These are phyloP conservation scores for Phaethornis superciliosus DNA, from an alignment of 2,113 vertebrate species.

Conservation along the genomic window DNA sequence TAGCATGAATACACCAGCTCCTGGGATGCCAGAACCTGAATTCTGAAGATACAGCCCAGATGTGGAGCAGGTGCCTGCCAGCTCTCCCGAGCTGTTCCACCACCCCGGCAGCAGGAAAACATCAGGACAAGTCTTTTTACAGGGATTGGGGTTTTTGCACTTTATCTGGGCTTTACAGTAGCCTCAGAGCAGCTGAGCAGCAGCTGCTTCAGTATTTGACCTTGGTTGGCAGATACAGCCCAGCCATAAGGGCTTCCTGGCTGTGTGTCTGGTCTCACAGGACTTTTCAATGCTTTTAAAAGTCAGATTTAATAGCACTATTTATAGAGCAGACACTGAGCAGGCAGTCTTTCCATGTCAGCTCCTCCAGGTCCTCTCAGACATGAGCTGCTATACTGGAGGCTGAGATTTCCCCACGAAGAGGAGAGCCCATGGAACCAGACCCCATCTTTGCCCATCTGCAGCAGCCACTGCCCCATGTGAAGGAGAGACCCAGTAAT, in stretches of 20 bases:
- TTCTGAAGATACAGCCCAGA: neutral
- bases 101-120: neutral
- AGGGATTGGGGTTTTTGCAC: accelerated
- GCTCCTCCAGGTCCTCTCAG: neutral
- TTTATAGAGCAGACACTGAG: neutral
- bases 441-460: accelerated
- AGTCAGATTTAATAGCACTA: neutral
- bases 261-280: neutral
- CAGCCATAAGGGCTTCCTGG: neutral
- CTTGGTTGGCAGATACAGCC: neutral
- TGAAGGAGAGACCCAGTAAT: neutral
- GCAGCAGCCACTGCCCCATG: neutral
- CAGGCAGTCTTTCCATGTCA: neutral
- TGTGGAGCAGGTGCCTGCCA: neutral
- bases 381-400: accelerated
- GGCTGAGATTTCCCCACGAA: neutral
- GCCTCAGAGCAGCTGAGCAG: neutral
- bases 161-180: neutral
- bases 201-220: neutral
- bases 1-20: neutral
- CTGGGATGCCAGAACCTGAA: neutral
- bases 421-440: neutral
- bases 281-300: neutral
- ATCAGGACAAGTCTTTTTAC: neutral
- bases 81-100: neutral